Evolutionary conservation across 2,888 invertebrate species (phyloP).

Genomic region (Diachrysia chrysitis): DNA sequence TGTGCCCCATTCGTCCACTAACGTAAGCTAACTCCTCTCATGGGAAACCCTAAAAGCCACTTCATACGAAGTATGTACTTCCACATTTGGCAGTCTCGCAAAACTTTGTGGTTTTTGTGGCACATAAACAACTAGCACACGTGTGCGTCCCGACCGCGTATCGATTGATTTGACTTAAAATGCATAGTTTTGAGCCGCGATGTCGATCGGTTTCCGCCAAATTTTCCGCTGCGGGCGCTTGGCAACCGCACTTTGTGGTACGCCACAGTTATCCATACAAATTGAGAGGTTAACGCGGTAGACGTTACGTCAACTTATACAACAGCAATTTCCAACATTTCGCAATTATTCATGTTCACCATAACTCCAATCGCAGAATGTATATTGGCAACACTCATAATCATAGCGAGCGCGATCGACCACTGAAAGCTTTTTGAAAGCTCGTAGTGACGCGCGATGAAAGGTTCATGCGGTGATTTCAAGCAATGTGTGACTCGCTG

Average conservation of each 20-base stretch:
- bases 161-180: constrained; percentile 87
- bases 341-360: constrained; percentile 64
- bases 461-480: constrained; percentile 82
- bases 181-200: constrained; percentile 83
- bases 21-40: constrained; percentile 82
- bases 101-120: constrained; percentile 86
- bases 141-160: constrained; percentile 81
- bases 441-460: constrained; percentile 81
- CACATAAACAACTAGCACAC: constrained; percentile 86
- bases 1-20: constrained; percentile 78
- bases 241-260: constrained; percentile 79
- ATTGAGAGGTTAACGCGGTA: constrained; percentile 69
- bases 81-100: constrained; percentile 85
- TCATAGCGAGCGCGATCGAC: constrained; percentile 80
- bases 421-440: constrained; percentile 88
- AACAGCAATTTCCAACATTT: constrained; percentile 56
- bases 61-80: constrained; percentile 74
- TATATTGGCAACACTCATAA: constrained; percentile 79
- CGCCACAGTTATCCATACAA: constrained; percentile 74
- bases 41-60: constrained; percentile 83
- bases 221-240: constrained; percentile 83
- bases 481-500: constrained; percentile 76
- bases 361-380: constrained; percentile 71
- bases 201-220: constrained; percentile 83
- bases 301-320: constrained; percentile 60